A percentile compares a stretch with the other conserved stretches of the same genome.
These are phyloP conservation scores for Amphipyra berbera DNA, from an alignment of 2,888 invertebrate species.

Conservation along the genomic window DNA sequence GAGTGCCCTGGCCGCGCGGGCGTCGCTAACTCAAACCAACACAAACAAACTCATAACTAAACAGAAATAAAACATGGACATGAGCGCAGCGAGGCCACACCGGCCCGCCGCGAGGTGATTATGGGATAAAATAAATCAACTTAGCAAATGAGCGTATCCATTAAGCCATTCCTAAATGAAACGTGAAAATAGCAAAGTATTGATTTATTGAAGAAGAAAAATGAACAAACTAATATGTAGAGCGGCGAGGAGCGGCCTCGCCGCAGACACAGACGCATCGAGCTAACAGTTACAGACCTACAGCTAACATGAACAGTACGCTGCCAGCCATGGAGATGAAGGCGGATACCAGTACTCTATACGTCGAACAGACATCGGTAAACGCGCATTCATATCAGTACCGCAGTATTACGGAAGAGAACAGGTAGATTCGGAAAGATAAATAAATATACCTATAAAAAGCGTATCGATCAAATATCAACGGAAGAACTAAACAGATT, in stretches of 20 bases:
- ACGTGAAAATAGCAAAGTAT: slow-evolving; percentile 85
- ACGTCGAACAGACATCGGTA: slow-evolving; percentile 86
- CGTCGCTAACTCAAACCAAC: slow-evolving; percentile 79
- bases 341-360: slow-evolving; percentile 87
- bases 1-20: slow-evolving; percentile 70
- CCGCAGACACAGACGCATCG: slow-evolving; percentile 83
- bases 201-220: slow-evolving; percentile 82
- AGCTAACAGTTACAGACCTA: slow-evolving; percentile 88
- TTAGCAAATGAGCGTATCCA: slow-evolving; percentile 87
- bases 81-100: slow-evolving; percentile 64
- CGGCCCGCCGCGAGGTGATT: slow-evolving; percentile 65
- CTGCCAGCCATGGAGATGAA: slow-evolving; percentile 88
- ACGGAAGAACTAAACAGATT: slow-evolving; percentile 89
- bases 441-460: slow-evolving; percentile 90
- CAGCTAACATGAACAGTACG: slow-evolving; percentile 87
- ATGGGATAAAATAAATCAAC: slow-evolving; percentile 78
- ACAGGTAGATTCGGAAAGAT: slow-evolving; percentile 86
- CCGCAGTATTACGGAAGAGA: slow-evolving; percentile 87
- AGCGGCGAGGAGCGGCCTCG: slow-evolving; percentile 84
- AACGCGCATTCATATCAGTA: slow-evolving; percentile 88
- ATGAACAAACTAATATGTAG: slow-evolving; percentile 84
- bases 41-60: slow-evolving; percentile 84
- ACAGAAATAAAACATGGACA: slow-evolving; percentile 81
- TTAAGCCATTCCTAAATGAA: slow-evolving; percentile 89
- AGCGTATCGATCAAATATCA: slow-evolving; percentile 86